These are phyloP conservation scores for Zeuzera pyrina DNA, from an alignment of 2,888 invertebrate genomes.

Conservation along the genomic window DNA sequence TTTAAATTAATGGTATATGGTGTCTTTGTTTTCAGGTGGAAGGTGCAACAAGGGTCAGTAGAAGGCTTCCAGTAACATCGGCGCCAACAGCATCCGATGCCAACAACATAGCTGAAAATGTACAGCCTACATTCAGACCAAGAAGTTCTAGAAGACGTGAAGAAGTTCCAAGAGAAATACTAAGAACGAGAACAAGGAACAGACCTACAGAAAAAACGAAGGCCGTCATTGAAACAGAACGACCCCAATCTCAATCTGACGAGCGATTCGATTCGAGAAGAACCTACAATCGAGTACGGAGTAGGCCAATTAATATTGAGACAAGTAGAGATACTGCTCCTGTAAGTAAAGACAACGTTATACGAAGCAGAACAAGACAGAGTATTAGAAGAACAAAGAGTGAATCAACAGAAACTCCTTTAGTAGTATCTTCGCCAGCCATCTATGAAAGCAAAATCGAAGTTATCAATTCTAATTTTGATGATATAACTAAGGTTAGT, in stretches of 20 bases:
- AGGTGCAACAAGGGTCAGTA: constrained; percentile 36
- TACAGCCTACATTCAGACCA: constrained; percentile 37
- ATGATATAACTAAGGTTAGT: constrained; percentile 35
- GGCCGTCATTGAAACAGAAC: constrained; percentile 22
- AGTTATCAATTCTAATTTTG: constrained; percentile 34
- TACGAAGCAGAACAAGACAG: constrained; percentile 35
- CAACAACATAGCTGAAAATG: constrained; percentile 29
- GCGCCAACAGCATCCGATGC: constrained; percentile 27
- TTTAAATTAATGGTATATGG: no score
- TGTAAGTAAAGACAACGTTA: constrained; percentile 28
- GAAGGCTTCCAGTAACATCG: constrained; percentile 30
- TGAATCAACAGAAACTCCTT: constrained; percentile 23
- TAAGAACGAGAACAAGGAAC: constrained; percentile 36
- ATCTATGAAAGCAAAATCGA: constrained; percentile 42
- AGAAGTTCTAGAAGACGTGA: constrained; percentile 43
- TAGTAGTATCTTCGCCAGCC: constrained; percentile 27
- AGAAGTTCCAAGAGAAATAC: constrained; percentile 18
- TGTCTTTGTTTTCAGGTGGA: constrained; percentile 51
- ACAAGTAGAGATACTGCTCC: constrained; percentile 25
- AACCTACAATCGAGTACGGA: constrained; percentile 44
- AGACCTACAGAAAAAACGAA: constrained; percentile 24
- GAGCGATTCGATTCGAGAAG: constrained; percentile 56
- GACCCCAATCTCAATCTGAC: constrained; percentile 29
- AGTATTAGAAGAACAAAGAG: constrained; percentile 20
- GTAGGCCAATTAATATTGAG: constrained; percentile 30